Base-by-base conservation (phyloP, 2,113 vertebrate species). In the Accipiter virgatus region DNA sequence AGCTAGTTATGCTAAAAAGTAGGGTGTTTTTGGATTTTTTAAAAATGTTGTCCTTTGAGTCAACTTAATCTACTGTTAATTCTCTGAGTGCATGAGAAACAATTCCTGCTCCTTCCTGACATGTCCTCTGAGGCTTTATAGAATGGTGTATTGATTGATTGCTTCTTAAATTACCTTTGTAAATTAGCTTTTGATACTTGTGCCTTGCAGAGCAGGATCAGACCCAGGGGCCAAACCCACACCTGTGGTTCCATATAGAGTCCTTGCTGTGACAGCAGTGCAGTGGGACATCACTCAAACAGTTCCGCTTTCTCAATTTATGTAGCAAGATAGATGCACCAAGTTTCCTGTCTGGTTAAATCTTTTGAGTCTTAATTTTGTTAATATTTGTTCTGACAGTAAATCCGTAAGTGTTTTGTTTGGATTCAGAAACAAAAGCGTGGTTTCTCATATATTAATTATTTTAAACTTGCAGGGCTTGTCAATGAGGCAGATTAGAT, bases 401-500 rank as follows among this genome's bases (percentile, higher is more conserved):
- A 73, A 74, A 38, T 40, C 48, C 4, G 5, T 63, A 56, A 79
- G 16, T 32, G 22, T 36, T 53, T 47, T 10, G 42, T 43, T 78
- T 70, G 38, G 17, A 13, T 88, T 90, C 40, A 38, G 48, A 47
- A 66, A 20, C 20, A 16, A 19, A 43, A 74, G 18, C 0, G 1
- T 62, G 20, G 32, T 61, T 90, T 36, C 66, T 96, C 72, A 75
- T 7, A 78, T 7, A 1, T 21, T 17, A 32, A 18, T 55, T 72
- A 32, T 38, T 90, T 88, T 81, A 36, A 81, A 80, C 48, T 96
- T 92, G 13, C 95, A 99, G 99, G 99, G 99, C 63, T 98, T 99
- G 97, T 98, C 99, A 9, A 98, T 99, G 98, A 99, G 98, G 92
- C 98, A 99, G 97, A 99, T 99, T 93, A 97, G 98, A 53, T 99